Evolutionary conservation across 2,113 vertebrate species (phyloP).

Genomic region (Ariopsis seemanni): DNA sequence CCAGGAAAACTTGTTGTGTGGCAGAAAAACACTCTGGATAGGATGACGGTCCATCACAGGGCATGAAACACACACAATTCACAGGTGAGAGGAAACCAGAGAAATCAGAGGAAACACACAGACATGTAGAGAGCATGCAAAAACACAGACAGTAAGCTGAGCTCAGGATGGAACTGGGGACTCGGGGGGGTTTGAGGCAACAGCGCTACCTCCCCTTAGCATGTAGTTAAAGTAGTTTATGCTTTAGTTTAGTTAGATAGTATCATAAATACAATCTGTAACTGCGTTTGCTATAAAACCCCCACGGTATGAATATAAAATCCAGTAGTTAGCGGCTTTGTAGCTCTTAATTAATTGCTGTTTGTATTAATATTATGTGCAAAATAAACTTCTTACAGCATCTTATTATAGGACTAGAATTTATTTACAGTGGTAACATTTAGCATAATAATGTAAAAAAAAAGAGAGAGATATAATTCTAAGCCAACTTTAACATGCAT

Average conservation of each 20-base stretch:
- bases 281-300: not conserved
- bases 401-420: not conserved
- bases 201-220: not conserved
- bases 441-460: not conserved
- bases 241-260: not conserved
- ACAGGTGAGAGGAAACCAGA: too few relatives aligned
- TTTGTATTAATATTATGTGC: not conserved
- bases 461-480: not conserved
- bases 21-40: too few relatives aligned
- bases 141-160: not conserved
- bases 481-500: not conserved
- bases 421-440: not conserved
- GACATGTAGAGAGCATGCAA: not conserved
- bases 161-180: too few relatives aligned
- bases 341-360: conserved; percentile 1
- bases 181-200: too few relatives aligned
- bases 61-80: too few relatives aligned
- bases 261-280: not conserved
- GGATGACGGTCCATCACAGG: not conserved
- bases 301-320: not conserved
- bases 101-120: too few relatives aligned
- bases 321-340: not conserved
- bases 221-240: not conserved
- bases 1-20: too few relatives aligned
- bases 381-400: not conserved